These are phyloP conservation scores for Cryptophagus acutangulus DNA, from an alignment of 2,888 invertebrate species.

Conservation along the genomic window DNA sequence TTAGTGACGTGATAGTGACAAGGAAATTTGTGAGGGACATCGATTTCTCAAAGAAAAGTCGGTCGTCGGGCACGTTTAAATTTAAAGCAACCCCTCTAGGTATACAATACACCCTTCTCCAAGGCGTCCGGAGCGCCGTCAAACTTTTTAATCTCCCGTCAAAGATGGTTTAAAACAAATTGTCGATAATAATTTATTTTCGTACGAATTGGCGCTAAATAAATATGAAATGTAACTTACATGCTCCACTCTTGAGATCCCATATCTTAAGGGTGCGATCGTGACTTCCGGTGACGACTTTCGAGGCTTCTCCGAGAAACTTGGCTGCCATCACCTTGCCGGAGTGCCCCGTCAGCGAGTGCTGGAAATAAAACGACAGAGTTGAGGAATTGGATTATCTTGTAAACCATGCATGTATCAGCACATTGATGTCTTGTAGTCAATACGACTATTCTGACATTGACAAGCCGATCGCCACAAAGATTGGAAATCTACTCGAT, in stretches of 20 bases:
- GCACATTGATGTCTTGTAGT: slow-evolving; percentile 15
- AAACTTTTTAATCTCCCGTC: slow-evolving; percentile 1
- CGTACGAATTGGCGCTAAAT: too few species aligned
- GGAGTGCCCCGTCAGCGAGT: slow-evolving; percentile 91
- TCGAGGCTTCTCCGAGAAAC: slow-evolving; percentile 86
- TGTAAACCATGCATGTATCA: slow-evolving; percentile 15
- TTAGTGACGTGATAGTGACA: slow-evolving; percentile 38
- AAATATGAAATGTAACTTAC: slow-evolving; percentile 54
- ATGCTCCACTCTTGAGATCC: slow-evolving; percentile 90
- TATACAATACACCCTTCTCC: too few species aligned
- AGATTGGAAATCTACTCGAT: slow-evolving; percentile 19
- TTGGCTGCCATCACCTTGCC: slow-evolving; percentile 97
- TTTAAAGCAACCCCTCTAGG: too few species aligned
- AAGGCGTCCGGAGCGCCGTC: too few species aligned
- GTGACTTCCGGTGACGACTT: slow-evolving; percentile 96
- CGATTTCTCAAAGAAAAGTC: too few species aligned
- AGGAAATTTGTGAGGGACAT: slow-evolving; percentile 38
- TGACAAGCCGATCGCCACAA: slow-evolving; percentile 14
- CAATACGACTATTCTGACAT: slow-evolving; percentile 10
- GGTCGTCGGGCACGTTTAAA: too few species aligned
- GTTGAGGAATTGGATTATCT: slow-evolving; percentile 12
- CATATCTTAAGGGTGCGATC: slow-evolving; percentile 97
- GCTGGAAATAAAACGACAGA: slow-evolving; percentile 64
- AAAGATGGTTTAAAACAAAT: background rate
- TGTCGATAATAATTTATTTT: background rate